Base-by-base conservation (phyloP, 2,797 vertebrate species). In the Harpagifer antarcticus region DNA sequence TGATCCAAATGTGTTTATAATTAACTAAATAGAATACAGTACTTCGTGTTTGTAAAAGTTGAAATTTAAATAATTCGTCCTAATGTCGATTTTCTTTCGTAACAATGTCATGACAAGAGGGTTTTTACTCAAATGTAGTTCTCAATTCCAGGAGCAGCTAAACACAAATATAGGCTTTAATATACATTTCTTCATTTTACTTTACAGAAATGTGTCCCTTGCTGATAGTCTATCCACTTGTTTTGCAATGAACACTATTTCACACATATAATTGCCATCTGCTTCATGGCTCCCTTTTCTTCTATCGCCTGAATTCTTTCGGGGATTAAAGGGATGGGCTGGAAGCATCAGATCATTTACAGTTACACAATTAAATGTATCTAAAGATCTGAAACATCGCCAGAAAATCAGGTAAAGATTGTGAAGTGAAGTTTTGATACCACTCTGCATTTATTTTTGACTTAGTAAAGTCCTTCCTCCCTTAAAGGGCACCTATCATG, bases 241-340 rank as follows among this genome's bases (percentile, higher is more conserved):
- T 52, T 57, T 76, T 79, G 45, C 69, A 68, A 40, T 72, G 65
- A 84, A 63, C 55, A 71, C 57, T 83, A 59, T 79, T 80, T 87
- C 68, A 83, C 65, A 79, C 71, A 60, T 77, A 71, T 84, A 76
- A 86, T 72, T 75, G 66, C 76, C 72, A 83, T 76, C 78, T 85
- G 79, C 70, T 83, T 79, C 57, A 67, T 79, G 52, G 4, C 37
- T 60, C 9, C 56, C 42, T 59, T 76, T 67, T 16, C 58, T 62
- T 66, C 20, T 33, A 49, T 71, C 44, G 17, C 33, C 59, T 52
- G 40, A 55, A 55, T 63, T 78, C 78, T 78, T 53, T 69, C 48
- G 27, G 63, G 67, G 70, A 76, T 69, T 63, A 31, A 13, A 61
- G 45, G 44, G 52, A 65, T 64, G 42, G 23, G 31, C 10, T 63